Conservation (phyloP, 2,797 vertebrate species). For the Steatocranus sp. region DNA sequence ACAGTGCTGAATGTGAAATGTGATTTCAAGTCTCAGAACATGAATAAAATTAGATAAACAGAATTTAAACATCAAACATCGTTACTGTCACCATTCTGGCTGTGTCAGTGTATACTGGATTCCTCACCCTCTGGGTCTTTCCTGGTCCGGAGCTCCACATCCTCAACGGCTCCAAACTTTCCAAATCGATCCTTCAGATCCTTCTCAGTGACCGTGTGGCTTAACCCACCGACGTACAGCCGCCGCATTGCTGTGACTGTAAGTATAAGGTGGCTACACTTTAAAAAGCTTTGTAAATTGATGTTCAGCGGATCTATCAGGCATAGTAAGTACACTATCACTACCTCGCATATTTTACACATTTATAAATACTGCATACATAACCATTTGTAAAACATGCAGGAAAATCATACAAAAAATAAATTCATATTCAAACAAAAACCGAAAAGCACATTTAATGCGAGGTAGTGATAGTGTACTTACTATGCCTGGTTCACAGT, state of each 20-base stretch:
- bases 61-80: neutral
- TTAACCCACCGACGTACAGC: constrained; percentile 87
- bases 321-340: neutral
- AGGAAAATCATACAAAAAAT: neutral
- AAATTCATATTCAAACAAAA: neutral
- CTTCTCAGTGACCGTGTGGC: constrained; percentile 77
- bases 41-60: neutral
- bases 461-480: no score
- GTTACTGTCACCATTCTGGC: neutral
- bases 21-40: neutral
- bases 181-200: constrained; percentile 88
- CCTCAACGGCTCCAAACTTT: constrained; percentile 86
- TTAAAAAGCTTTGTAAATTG: neutral
- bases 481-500: no score
- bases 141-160: constrained; percentile 86
- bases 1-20: neutral
- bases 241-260: constrained; percentile 64
- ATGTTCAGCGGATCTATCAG: neutral
- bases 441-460: neutral
- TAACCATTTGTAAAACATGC: neutral
- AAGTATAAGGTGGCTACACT: neutral
- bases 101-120: neutral
- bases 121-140: constrained; percentile 83
- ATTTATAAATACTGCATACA: neutral
- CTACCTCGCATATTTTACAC: neutral